Evolutionary conservation across 2,797 vertebrate genomes (phyloP).

Genomic region (Lithobates pipiens): DNA sequence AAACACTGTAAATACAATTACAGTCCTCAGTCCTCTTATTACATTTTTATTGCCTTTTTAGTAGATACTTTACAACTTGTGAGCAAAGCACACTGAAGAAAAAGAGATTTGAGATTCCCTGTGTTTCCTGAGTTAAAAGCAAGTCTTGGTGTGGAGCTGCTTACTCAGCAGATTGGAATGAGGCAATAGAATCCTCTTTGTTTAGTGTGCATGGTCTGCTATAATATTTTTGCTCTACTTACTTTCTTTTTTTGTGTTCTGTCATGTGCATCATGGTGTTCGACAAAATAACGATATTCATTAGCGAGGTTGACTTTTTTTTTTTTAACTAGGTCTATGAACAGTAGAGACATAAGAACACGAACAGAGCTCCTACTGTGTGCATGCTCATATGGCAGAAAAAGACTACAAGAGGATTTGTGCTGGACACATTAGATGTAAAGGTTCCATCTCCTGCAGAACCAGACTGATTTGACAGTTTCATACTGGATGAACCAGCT

Average conservation of each 20-base stretch:
- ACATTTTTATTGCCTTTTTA: slow-evolving; percentile 43
- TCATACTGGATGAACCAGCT: not conserved
- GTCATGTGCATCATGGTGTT: slow-evolving; percentile 57
- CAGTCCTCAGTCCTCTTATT: slow-evolving; percentile 10
- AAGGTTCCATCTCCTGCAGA: not conserved
- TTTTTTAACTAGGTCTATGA: slow-evolving; percentile 19
- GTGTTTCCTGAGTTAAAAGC: slow-evolving; percentile 73
- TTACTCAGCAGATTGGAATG: slow-evolving; percentile 71
- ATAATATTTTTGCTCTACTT: slow-evolving; percentile 61
- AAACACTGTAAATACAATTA: slow-evolving; percentile 2
- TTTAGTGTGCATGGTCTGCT: slow-evolving; percentile 54
- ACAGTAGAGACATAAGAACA: slow-evolving; percentile 16
- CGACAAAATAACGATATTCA: slow-evolving; percentile 49
- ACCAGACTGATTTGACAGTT: not conserved
- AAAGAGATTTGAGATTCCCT: slow-evolving; percentile 68
- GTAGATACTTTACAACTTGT: slow-evolving; percentile 34
- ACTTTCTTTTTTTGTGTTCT: slow-evolving; percentile 58
- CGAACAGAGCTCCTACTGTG: slow-evolving; percentile 9
- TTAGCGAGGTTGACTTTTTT: slow-evolving; percentile 43
- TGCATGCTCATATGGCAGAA: not conserved
- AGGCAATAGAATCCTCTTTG: slow-evolving; percentile 75
- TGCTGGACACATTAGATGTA: not conserved
- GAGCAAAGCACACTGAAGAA: slow-evolving; percentile 15
- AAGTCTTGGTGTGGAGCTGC: slow-evolving; percentile 67
- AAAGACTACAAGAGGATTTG: slow-evolving; percentile 6